Evolutionary conservation across 2,888 invertebrate genomes (phyloP).

Genomic region (Sericinus montela): DNA sequence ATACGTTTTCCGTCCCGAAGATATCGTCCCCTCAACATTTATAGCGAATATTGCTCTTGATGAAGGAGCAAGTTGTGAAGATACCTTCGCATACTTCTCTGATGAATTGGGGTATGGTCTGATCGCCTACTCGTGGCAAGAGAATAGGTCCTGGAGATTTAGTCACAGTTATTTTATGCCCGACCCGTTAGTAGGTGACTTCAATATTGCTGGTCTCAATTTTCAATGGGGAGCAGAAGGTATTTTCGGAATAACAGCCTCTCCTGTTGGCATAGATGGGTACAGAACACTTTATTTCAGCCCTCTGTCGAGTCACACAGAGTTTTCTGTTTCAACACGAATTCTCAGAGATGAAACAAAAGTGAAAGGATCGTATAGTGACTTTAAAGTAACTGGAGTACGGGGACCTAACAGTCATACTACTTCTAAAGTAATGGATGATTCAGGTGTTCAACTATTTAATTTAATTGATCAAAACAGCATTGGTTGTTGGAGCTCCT

Average conservation of each 20-base stretch:
- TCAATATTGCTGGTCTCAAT: slow-evolving; percentile 87
- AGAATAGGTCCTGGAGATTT: slow-evolving; percentile 89
- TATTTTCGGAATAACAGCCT: slow-evolving; percentile 87
- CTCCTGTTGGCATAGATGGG: slow-evolving; percentile 83
- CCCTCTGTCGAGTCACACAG: slow-evolving; percentile 87
- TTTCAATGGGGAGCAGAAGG: slow-evolving; percentile 93
- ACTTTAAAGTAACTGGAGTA: slow-evolving; percentile 83
- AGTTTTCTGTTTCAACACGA: slow-evolving; percentile 88
- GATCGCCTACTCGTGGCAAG: slow-evolving; percentile 87
- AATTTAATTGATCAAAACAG: slow-evolving; percentile 90
- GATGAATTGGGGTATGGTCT: slow-evolving; percentile 91
- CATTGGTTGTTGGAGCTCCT: slow-evolving; percentile 90
- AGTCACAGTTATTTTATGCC: slow-evolving; percentile 89
- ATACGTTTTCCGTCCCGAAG: slow-evolving; percentile 84
- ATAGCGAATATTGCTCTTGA: slow-evolving; percentile 93
- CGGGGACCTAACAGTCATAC: slow-evolving; percentile 84
- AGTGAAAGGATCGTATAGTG: slow-evolving; percentile 82
- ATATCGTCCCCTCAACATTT: slow-evolving; percentile 87
- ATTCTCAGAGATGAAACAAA: slow-evolving; percentile 84
- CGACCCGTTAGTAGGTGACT: slow-evolving; percentile 88
- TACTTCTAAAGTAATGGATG: slow-evolving; percentile 86
- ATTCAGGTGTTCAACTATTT: slow-evolving; percentile 86
- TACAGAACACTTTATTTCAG: slow-evolving; percentile 87
- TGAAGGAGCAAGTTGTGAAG: slow-evolving; percentile 85
- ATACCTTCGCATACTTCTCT: slow-evolving; percentile 88